Base-by-base conservation (phyloP, 2,797 vertebrate genomes). In the Macroramphosus scolopax region DNA sequence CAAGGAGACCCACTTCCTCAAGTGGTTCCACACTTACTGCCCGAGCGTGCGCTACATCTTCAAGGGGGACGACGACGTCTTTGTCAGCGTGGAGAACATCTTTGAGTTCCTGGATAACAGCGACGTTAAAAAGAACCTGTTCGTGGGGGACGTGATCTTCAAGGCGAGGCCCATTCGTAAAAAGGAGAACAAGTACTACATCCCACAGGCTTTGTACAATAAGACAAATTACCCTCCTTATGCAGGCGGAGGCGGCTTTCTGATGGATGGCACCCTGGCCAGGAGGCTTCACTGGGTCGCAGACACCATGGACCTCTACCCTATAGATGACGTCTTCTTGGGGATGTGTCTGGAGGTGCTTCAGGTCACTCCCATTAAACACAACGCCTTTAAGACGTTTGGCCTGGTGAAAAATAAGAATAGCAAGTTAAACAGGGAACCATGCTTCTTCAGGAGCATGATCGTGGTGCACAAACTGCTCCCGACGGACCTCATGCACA, bases 391-490 rank as follows among this genome's bases (percentile, higher is more conserved):
- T 77, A 98, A 95, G 86, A 98, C 96, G 0, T 98, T 98, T 17
- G 96, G 96, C 45, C 87, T 98, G 32, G 91, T 96, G 36, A 93
- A 83, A 63, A 91, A 96, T 64, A 96, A 94, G 64, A 91, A 51
- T 51, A 98, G 95, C 73, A 95, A 92, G 69, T 65, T 98, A 88
- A 98, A 98, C 83, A 89, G 82, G 66, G 96, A 98, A 75, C 96
- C 96, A 0, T 98, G 96, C 68, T 95, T 98, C 49, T 98, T 89
- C 76, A 92, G 84, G 59, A 87, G 82, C 76, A 93, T 98, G 94
- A 86, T 98, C 1, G 95, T 98, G 8, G 96, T 98, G 24, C 96
- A 98, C 89, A 98, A 98, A 88, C 85, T 98, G 61, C 89, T 96
- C 12, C 95, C 96, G 0, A 36, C 65, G 0, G 96, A 98, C 3